phyloP scores from a whole-genome alignment of 2,113 vertebrate species.

The Cyrtonyx montezumae region DNA sequence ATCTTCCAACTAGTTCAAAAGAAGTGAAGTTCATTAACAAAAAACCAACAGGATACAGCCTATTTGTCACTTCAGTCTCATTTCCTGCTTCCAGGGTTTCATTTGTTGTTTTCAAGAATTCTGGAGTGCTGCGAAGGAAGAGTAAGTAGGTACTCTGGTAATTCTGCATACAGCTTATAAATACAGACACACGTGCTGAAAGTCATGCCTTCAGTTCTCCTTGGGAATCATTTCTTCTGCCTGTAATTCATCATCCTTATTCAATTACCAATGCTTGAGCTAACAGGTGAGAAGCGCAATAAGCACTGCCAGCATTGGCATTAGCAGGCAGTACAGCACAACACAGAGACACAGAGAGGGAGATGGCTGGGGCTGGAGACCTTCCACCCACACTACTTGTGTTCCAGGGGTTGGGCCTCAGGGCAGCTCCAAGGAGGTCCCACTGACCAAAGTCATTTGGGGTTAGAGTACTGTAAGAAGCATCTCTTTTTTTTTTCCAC shows the following conservation, averaged over 20 bases:
- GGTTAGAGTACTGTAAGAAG: neutral
- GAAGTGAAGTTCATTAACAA: neutral
- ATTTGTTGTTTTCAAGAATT: neutral
- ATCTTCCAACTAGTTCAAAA: neutral
- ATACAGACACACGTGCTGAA: neutral
- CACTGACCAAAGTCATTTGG: rapidly evolving
- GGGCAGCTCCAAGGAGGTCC: neutral
- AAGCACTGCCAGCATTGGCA: neutral
- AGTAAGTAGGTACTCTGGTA: neutral
- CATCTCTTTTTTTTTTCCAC: neutral
- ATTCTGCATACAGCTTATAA: neutral
- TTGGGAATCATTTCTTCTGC: neutral
- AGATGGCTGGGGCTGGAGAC: neutral
- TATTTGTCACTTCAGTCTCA: neutral
- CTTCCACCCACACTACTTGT: rapidly evolving
- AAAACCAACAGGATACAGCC: neutral
- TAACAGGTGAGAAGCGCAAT: neutral
- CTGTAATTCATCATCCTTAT: neutral
- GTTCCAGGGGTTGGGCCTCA: neutral
- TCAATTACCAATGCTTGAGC: neutral
- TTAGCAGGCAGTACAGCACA: neutral
- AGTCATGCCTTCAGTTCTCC: neutral
- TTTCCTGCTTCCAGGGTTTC: conserved; percentile 28
- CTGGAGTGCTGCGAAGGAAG: neutral
- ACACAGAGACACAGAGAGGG: rapidly evolving